These are phyloP conservation scores for Hypselothyrea guttata DNA, from an alignment of 2,888 invertebrate species.

Conservation along the genomic window DNA sequence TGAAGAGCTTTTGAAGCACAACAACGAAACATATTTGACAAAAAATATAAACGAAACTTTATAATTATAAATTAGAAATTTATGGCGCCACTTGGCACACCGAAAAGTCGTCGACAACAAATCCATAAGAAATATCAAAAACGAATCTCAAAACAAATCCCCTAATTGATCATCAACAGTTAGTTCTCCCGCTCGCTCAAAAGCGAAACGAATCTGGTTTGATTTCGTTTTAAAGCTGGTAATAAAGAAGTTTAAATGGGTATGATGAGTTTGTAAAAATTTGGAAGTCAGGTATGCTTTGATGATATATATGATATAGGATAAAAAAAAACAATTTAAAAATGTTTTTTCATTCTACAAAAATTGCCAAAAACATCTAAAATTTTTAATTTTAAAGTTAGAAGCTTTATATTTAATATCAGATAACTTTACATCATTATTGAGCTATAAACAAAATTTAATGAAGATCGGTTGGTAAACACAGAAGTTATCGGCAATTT, in stretches of 20 bases:
- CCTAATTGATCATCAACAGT: constrained; percentile 68
- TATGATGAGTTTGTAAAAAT: no score
- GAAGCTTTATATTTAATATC: no score
- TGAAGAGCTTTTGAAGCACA: constrained; percentile 46
- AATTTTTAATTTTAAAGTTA: no score
- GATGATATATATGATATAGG: no score
- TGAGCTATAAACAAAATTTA: no score
- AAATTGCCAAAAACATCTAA: no score
- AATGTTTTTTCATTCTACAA: no score
- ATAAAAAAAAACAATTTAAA: no score
- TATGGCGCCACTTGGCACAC: constrained; percentile 50
- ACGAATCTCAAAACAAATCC: constrained; percentile 35
- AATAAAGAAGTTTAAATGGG: background rate
- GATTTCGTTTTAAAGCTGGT: constrained; percentile 22
- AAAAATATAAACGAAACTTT: constrained; percentile 34
- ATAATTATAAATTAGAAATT: constrained; percentile 72
- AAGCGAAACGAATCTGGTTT: constrained; percentile 60
- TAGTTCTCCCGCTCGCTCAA: constrained; percentile 12
- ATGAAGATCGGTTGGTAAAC: no score
- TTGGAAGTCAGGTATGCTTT: no score
- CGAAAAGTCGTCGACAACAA: constrained; percentile 21
- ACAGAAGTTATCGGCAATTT: no score
- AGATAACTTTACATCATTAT: no score
- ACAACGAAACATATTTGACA: background rate
- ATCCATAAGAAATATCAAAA: constrained; percentile 25